Percentiles rank a stretch among this genome's conserved stretches.
phyloP scores from a whole-genome alignment of 2,113 vertebrate genomes.

The Zeus faber region DNA sequence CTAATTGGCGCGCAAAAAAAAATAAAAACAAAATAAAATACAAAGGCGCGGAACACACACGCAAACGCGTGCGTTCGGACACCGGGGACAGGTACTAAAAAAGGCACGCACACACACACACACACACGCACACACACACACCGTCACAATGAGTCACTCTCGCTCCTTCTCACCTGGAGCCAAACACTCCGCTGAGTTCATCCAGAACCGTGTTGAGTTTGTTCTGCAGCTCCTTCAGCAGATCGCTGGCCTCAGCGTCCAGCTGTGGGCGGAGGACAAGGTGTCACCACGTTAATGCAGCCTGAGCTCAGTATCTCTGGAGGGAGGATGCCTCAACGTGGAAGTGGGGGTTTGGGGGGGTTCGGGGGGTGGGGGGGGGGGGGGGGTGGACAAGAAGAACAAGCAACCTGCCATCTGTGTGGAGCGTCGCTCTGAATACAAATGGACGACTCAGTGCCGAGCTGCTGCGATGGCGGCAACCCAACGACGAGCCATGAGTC shows the following conservation, averaged over 20 bases:
- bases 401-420: constrained; percentile 57
- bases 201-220: constrained; percentile 91
- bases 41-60: background rate
- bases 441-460: too few relatives aligned
- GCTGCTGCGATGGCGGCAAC: too few relatives aligned
- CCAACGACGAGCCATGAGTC: too few relatives aligned
- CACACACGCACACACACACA: background rate
- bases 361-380: background rate
- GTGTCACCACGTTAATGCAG: constrained; percentile 30
- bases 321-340: constrained; percentile 44
- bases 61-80: background rate
- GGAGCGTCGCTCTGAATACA: too few relatives aligned
- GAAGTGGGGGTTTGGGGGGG: constrained; percentile 10
- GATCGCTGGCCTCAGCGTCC: constrained; percentile 88
- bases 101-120: background rate
- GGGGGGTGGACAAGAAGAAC: too few relatives aligned
- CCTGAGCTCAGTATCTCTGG: constrained; percentile 34
- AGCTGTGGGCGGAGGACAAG: constrained; percentile 77
- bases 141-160: constrained; percentile 21
- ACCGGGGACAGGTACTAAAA: background rate
- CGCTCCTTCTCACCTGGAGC: constrained; percentile 82
- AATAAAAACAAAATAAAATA: background rate
- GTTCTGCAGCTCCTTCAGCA: constrained; percentile 93
- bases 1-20: background rate
- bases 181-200: constrained; percentile 86